phyloP scores from a whole-genome alignment of 2,888 invertebrate species.

The Ashinkailepas kermadecensis region DNA sequence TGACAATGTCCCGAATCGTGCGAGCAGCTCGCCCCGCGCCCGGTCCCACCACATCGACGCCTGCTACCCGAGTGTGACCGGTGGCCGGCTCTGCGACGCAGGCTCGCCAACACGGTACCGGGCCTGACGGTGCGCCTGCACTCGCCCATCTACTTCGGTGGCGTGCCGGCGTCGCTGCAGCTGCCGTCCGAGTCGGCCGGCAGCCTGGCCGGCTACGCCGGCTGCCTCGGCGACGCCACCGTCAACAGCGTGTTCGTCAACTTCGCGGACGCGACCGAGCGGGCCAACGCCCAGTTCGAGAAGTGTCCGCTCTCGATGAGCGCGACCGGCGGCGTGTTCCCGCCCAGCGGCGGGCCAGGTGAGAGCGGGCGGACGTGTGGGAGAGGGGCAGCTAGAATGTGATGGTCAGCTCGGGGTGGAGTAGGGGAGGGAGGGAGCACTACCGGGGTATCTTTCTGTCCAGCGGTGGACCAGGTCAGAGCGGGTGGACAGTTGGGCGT shows the following conservation, averaged over 20 bases:
- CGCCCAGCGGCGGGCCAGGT: too few relatives aligned
- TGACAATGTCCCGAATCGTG: too few relatives aligned
- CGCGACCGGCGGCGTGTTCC: background rate
- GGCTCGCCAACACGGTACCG: background rate
- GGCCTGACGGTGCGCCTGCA: slow-evolving; percentile 21
- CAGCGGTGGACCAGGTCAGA: too few relatives aligned
- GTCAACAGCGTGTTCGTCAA: slow-evolving; percentile 73
- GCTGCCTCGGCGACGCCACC: slow-evolving; percentile 89
- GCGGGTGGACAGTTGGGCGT: too few relatives aligned
- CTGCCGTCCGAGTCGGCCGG: slow-evolving; percentile 36
- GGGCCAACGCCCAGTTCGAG: slow-evolving; percentile 36
- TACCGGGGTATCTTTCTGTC: background rate
- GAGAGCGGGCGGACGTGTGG: too few relatives aligned
- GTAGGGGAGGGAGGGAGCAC: background rate
- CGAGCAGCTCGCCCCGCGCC: too few relatives aligned
- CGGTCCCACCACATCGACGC: too few relatives aligned
- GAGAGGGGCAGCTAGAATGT: too few relatives aligned
- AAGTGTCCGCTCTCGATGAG: slow-evolving; percentile 34
- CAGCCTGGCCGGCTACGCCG: slow-evolving; percentile 56
- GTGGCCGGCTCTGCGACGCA: background rate
- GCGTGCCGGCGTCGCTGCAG: slow-evolving; percentile 53
- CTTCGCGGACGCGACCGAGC: slow-evolving; percentile 60
- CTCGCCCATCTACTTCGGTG: slow-evolving; percentile 69
- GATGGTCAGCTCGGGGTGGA: background rate
- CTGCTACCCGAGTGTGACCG: too few relatives aligned